These are phyloP conservation scores for Megastigmus dorsalis DNA, from an alignment of 2,888 invertebrate genomes.

Conservation along the genomic window DNA sequence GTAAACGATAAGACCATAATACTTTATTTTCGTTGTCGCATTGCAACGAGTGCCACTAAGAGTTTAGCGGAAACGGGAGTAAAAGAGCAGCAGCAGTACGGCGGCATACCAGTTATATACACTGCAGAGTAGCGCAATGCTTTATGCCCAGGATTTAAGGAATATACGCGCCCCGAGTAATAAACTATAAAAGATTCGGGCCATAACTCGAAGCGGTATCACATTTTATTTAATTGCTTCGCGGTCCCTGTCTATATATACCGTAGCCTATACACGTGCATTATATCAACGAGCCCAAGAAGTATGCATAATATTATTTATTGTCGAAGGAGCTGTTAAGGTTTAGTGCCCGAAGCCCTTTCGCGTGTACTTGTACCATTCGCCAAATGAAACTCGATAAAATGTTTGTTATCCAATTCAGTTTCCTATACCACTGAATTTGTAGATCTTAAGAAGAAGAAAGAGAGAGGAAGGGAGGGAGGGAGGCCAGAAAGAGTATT, in stretches of 20 bases:
- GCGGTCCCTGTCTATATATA: conserved; percentile 56
- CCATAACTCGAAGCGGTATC: conserved; percentile 73
- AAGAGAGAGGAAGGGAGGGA: not conserved
- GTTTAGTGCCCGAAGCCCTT: conserved; percentile 68
- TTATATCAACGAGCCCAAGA: conserved; percentile 3
- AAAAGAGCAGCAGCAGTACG: not conserved
- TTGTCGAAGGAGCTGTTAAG: conserved; percentile 73
- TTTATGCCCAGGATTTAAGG: conserved; percentile 72
- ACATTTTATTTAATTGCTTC: conserved; percentile 74
- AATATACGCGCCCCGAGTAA: conserved; percentile 69
- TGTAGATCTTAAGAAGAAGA: conserved; percentile 55
- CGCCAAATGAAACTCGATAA: conserved; percentile 73
- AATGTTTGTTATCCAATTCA: conserved; percentile 73
- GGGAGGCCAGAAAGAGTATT: conserved; percentile 20
- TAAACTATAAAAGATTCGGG: conserved; percentile 74
- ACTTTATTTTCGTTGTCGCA: conserved; percentile 50
- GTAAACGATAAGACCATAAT: conserved; percentile 45
- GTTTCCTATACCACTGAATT: conserved; percentile 61
- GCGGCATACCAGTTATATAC: no score
- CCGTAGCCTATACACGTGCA: not conserved
- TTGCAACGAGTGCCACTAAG: conserved; percentile 15
- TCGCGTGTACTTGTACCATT: conserved; percentile 53
- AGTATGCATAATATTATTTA: conserved; percentile 74
- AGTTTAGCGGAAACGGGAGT: conserved; percentile 29
- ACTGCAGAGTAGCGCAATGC: conserved; percentile 49